phyloP scores from a whole-genome alignment of 2,113 vertebrate genomes.

The Xerus inauris region DNA sequence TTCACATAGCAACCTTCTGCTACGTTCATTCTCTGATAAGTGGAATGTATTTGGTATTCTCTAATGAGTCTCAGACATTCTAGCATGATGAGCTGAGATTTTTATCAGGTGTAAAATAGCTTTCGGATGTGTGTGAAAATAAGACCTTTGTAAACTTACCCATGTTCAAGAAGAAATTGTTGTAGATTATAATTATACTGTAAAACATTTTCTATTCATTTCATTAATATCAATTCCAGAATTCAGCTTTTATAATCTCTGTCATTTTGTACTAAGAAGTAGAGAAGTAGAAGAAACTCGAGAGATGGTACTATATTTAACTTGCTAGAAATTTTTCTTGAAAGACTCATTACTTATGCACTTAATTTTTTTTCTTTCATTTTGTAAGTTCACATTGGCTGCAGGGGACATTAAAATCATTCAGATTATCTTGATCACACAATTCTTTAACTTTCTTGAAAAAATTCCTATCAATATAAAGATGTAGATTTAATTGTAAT shows the following conservation, averaged over 20 bases:
- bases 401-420: constrained; percentile 15
- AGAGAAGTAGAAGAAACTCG: constrained; percentile 48
- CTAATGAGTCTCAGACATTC: constrained; percentile 15
- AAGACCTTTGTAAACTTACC: constrained; percentile 33
- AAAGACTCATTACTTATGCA: background rate
- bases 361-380: background rate
- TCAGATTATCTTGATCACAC: background rate
- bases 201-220: constrained; percentile 22
- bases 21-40: constrained; percentile 56
- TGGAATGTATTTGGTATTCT: constrained; percentile 50
- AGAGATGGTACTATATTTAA: constrained; percentile 50
- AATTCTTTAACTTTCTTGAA: constrained; percentile 11
- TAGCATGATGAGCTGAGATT: constrained; percentile 58
- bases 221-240: constrained; percentile 23
- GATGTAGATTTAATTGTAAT: constrained; percentile 39
- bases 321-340: constrained; percentile 42
- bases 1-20: constrained; percentile 34
- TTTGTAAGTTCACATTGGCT: background rate
- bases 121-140: constrained; percentile 53
- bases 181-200: background rate
- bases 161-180: constrained; percentile 42
- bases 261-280: constrained; percentile 30
- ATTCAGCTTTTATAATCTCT: constrained; percentile 57
- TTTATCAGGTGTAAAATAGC: constrained; percentile 64
- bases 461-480: constrained; percentile 18